Conservation (phyloP, 1,140 invertebrate genomes). For the Doryteuthis pealeii region DNA sequence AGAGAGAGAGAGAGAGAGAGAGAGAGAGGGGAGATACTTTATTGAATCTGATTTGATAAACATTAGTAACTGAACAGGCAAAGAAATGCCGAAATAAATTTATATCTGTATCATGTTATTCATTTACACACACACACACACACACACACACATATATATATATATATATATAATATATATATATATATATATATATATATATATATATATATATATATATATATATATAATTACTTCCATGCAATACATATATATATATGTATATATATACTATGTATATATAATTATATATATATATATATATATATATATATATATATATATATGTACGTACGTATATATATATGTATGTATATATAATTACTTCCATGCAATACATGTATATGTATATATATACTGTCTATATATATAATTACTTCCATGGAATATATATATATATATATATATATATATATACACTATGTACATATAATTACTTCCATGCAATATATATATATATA, state of each 20-base stretch:
- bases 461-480: no score
- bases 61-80: no score
- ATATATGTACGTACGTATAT: not conserved
- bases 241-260: no score
- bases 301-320: not conserved
- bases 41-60: not conserved
- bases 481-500: no score
- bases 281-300: not conserved
- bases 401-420: not conserved
- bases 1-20: no score
- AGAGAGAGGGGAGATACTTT: no score
- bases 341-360: not conserved
- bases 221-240: no score
- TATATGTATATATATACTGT: not conserved
- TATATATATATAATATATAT: not conserved
- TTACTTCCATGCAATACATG: not conserved
- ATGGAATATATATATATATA: not conserved
- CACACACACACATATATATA: not conserved
- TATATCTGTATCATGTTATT: no score
- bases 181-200: no score
- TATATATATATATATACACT: constrained; percentile 2
- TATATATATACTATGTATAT: not conserved
- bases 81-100: no score
- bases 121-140: not conserved
- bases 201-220: no score